Evolutionary conservation across 2,888 invertebrate species (phyloP).

Genomic region (Spialia ferax): DNA sequence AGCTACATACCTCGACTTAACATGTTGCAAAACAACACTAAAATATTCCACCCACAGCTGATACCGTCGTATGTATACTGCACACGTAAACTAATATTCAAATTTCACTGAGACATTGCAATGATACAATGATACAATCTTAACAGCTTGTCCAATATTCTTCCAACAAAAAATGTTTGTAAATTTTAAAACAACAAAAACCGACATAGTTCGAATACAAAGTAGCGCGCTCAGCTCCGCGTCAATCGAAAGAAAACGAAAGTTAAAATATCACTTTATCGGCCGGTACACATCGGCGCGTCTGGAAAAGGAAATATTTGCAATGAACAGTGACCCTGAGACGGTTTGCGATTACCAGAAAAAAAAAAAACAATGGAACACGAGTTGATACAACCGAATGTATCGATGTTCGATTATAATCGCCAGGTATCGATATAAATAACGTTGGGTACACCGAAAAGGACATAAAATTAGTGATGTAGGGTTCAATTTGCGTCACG

Average conservation of each 20-base stretch:
- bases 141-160: not conserved
- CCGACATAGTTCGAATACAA: not conserved
- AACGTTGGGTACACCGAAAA: slow-evolving; percentile 14
- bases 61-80: too few species aligned
- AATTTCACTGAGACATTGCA: too few species aligned
- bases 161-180: not conserved
- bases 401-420: slow-evolving; percentile 36
- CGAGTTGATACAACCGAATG: slow-evolving; percentile 14
- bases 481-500: slow-evolving; percentile 37
- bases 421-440: slow-evolving; percentile 29
- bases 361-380: slow-evolving; percentile 14
- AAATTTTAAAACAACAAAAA: not conserved
- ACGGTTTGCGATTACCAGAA: not conserved
- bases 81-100: too few species aligned
- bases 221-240: not conserved
- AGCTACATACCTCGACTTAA: too few species aligned
- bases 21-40: too few species aligned
- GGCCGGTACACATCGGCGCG: slow-evolving; percentile 11
- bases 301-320: slow-evolving; percentile 32
- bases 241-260: slow-evolving; percentile 29
- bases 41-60: too few species aligned
- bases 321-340: slow-evolving; percentile 32
- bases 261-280: slow-evolving; percentile 31
- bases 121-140: too few species aligned
- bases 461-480: slow-evolving; percentile 36